Base-by-base conservation (phyloP, 2,797 vertebrate genomes). In the Melanotaenia pygmaea region DNA sequence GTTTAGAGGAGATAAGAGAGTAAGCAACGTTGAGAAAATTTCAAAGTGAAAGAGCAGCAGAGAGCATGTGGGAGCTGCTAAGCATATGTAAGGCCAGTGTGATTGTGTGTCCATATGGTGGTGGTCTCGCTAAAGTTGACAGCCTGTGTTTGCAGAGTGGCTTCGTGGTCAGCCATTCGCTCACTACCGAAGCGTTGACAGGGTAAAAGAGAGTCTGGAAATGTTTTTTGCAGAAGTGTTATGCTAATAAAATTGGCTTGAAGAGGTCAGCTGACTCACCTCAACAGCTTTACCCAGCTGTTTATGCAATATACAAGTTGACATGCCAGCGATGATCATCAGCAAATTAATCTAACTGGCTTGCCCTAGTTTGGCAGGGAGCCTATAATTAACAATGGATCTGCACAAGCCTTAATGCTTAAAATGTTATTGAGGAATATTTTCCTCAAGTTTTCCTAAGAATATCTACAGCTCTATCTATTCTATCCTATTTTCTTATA, bases 71-170 rank as follows among this genome's bases (percentile, higher is more conserved):
- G 76, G 82, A 76, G 83, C 66, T 53, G 67, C 60, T 24, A 60
- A 74, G 70, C 77, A 77, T 87, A 81, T 87, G 67, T 54, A 58
- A 70, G 70, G 70, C 72, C 69, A 59, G 43, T 58, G 50, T 60
- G 64, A 79, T 59, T 80, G 83, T 77, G 84, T 70, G 72, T 64
- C 79, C 67, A 56, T 84, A 83, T 85, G 87, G 88, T 85, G 85
- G 82, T 82, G 79, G 70, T 88, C 83, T 76, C 64, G 18, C 65
- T 59, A 64, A 87, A 89, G 85, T 81, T 91, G 90, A 84, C 91
- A 92, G 89, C 74, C 84, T 76, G 84, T 91, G 90, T 91, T 92
- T 91, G 87, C 80, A 78, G 85, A 88, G 90, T 86, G 90, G 86
- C 84, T 90, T 85, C 66, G 82, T 86, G 91, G 92, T 93, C 89